phyloP scores from a whole-genome alignment of 2,113 vertebrate species.

The Mormyrus iriodes region DNA sequence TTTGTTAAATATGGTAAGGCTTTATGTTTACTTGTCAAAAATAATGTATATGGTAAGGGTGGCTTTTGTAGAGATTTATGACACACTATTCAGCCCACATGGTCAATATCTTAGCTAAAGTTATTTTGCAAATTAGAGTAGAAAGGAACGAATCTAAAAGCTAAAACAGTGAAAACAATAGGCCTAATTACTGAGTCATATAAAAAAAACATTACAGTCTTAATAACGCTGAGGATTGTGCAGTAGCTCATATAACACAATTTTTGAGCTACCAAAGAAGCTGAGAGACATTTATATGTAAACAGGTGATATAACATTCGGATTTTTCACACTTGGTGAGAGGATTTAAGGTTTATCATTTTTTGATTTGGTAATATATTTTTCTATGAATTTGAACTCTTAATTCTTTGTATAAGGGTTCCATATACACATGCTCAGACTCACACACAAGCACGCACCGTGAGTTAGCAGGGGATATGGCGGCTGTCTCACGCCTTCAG shows the following conservation, averaged over 20 bases:
- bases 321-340: background rate
- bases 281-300: background rate
- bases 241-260: background rate
- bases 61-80: background rate
- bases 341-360: background rate
- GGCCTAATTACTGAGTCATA: background rate
- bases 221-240: background rate
- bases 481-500: background rate
- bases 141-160: background rate
- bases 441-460: background rate
- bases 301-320: background rate
- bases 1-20: slow-evolving; percentile 16
- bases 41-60: background rate
- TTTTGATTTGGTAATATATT: background rate
- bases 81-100: background rate
- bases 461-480: background rate
- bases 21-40: slow-evolving; percentile 17
- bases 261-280: background rate
- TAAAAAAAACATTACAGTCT: background rate
- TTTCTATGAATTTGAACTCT: background rate
- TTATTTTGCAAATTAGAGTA: background rate
- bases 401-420: background rate
- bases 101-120: background rate
- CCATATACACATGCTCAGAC: background rate
- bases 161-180: background rate